Evolutionary conservation across 2,888 invertebrate genomes (phyloP), one percentile per base, ranked within the genome.

Genomic region (Dexiosoma caninum): DNA sequence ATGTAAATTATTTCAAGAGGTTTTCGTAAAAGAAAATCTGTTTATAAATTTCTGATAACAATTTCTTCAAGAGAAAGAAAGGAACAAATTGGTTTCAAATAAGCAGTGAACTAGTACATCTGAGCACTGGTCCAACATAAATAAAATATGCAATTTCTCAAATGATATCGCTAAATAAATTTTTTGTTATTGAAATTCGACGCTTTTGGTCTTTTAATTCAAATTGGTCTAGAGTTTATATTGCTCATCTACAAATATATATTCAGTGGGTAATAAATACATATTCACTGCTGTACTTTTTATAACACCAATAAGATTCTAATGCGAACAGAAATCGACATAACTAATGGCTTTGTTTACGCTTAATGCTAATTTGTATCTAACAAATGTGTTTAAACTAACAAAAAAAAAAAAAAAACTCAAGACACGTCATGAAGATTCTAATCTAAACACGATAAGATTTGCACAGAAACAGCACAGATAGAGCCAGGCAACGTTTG

Each of bases 211-310:
- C 14, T 59, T 21, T 27, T 30, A 27, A 55, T 5, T 30, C 10
- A 32, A 49, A 71, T 40, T 60, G 12, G 2, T 40, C 21, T 6
- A 16, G 64, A 42, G 55, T 37, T 14, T 37, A 77, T 62, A 55
- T 77, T 62, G 55, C 55, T 77, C 76, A 77, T 60, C 62, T 70
- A 55, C 53, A 46, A 64, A 64, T 30, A 55, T 16, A 53, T 35
- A 76, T 69, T 62, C 60, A 76, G 69, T 69, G 62, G 53, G 53
- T 66, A 57, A 62, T 62, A 69, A 76, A 74, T 64, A 55, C 27
- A 76, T 55, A 55, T 57, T 49, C n/a, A 44, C 55, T 23, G 59
- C 5, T 46, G 7, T 32, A 32, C 1, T 60, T 70, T 35, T 72
- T 62, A 60, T 62, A 40, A 42, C 10, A 40, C n/a, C 40, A 53